A percentile compares a stretch with the other conserved stretches of the same genome.
Evolutionary conservation across 2,113 vertebrate species (phyloP).

Genomic region (Nymphicus hollandicus): DNA sequence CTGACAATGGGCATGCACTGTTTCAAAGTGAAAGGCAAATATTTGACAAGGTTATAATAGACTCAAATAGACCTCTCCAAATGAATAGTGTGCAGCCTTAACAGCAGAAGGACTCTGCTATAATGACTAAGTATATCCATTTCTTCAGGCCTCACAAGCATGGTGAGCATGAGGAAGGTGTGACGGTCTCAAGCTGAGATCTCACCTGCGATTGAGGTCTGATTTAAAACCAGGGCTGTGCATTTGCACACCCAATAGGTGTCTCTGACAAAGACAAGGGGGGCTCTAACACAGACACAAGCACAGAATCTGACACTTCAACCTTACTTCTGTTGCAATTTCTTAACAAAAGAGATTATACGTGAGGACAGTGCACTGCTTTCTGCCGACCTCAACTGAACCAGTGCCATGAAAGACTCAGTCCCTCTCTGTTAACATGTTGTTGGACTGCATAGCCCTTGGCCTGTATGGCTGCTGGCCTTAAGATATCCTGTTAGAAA

Average conservation of each 20-base stretch:
- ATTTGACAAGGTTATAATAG: background rate
- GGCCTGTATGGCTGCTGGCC: background rate
- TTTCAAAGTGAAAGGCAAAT: background rate
- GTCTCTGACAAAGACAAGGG: background rate
- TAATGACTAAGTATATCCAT: background rate
- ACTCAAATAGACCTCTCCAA: background rate
- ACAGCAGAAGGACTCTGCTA: background rate
- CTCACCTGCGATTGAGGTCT: background rate
- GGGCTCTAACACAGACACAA: background rate
- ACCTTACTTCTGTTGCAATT: background rate
- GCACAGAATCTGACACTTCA: background rate
- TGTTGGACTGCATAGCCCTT: background rate
- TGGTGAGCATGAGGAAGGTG: accelerated
- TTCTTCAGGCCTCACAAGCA: background rate
- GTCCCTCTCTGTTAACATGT: background rate
- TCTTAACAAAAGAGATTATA: background rate
- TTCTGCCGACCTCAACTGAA: background rate
- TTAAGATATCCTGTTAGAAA: background rate
- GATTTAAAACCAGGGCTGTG: background rate
- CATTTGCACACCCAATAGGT: background rate
- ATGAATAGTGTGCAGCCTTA: background rate
- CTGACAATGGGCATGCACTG: accelerated
- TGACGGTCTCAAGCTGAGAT: background rate
- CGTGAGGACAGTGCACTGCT: background rate
- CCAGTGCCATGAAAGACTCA: background rate